These are phyloP conservation scores for Drosophila micromelanica DNA, from an alignment of 1,140 invertebrate genomes.

Conservation along the genomic window DNA sequence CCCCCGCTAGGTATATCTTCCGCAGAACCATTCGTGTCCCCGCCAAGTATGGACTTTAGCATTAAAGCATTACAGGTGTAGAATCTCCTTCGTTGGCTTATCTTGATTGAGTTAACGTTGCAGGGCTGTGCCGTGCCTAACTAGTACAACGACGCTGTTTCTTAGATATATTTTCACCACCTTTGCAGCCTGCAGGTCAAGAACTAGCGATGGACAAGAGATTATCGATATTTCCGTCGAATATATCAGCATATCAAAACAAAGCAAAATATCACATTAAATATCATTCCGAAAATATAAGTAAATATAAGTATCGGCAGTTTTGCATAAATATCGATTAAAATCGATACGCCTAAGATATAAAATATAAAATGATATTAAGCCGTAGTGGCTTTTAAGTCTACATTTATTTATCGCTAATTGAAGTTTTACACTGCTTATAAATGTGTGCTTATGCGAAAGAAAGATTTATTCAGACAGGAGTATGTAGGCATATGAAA, in stretches of 20 bases:
- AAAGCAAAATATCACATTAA: no score
- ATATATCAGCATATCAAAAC: neutral
- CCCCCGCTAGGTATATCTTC: conserved; percentile 61
- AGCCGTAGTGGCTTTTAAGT: no score
- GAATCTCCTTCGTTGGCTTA: conserved; percentile 63
- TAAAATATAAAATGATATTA: neutral
- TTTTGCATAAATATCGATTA: no score
- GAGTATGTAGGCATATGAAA: neutral
- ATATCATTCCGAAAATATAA: no score
- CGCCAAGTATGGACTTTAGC: conserved; percentile 79
- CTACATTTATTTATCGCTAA: no score
- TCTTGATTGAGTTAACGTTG: conserved; percentile 38
- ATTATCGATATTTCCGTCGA: neutral
- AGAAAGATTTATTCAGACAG: no score
- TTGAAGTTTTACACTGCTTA: no score
- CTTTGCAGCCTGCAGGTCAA: conserved; percentile 33
- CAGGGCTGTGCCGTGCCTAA: conserved; percentile 31
- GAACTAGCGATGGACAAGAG: conserved; percentile 16
- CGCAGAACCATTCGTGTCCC: conserved; percentile 64
- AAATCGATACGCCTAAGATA: no score
- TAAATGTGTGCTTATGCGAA: no score
- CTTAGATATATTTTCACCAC: conserved; percentile 20
- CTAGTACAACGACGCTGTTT: conserved; percentile 4
- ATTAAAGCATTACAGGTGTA: conserved; percentile 81
- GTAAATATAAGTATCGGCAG: no score